These are phyloP conservation scores for Eupithecia tripunctaria DNA, from an alignment of 2,888 invertebrate species.

Conservation along the genomic window DNA sequence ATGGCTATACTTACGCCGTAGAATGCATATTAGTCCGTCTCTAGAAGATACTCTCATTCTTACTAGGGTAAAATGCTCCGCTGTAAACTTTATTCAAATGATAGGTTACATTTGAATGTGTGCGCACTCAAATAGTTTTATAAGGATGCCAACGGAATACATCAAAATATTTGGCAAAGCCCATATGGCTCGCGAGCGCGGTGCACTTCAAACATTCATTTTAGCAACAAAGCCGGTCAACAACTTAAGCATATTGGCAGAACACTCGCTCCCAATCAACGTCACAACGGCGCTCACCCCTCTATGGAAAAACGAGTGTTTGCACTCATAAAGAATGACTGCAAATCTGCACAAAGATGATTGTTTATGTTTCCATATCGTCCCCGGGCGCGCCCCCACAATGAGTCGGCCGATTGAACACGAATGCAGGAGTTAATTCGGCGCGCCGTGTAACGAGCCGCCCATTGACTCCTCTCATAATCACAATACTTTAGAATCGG, in stretches of 20 bases:
- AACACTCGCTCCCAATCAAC: conserved; percentile 80
- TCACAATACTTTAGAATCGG: conserved; percentile 61
- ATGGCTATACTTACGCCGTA: conserved; percentile 35
- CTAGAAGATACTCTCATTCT: neutral
- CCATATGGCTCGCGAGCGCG: conserved; percentile 49
- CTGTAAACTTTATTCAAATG: neutral
- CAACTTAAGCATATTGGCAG: conserved; percentile 79
- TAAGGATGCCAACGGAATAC: conserved; percentile 16
- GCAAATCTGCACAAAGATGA: conserved; percentile 81
- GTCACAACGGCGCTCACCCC: conserved; percentile 67
- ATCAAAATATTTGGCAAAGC: conserved; percentile 48
- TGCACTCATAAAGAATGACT: conserved; percentile 81
- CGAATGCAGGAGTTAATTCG: conserved; percentile 77
- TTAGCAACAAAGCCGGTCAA: conserved; percentile 76
- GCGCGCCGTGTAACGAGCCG: conserved; percentile 65
- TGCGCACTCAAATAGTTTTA: conserved; percentile 11
- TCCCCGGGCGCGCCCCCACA: conserved; percentile 66
- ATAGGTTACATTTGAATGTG: neutral
- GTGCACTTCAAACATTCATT: conserved; percentile 73
- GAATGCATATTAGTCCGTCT: conserved; percentile 32
- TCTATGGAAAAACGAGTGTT: conserved; percentile 77
- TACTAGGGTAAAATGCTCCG: neutral
- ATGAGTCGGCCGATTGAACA: conserved; percentile 79
- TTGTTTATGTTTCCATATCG: conserved; percentile 81
- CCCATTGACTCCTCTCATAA: conserved; percentile 44